Percentiles rank a stretch among this genome's conserved stretches.
Conservation (phyloP, 1,140 invertebrate genomes). For the Onthophagus taurus region DNA sequence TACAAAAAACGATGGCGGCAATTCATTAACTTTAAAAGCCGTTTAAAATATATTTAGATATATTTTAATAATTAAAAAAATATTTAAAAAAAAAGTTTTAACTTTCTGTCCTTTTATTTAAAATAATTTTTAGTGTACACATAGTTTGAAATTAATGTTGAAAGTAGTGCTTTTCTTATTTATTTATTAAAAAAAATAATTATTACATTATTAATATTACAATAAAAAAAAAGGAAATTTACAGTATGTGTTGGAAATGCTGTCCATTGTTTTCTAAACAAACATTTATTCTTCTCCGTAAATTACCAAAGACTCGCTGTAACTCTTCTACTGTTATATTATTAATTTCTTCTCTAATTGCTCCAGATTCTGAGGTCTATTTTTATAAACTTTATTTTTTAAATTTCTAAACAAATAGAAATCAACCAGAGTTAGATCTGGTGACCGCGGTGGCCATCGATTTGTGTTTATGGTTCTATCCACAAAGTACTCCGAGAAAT, state of each 20-base stretch:
- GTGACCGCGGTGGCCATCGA: constrained; percentile 7
- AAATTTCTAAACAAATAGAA: constrained; percentile 2
- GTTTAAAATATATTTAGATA: no score
- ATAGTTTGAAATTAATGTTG: no score
- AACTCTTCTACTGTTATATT: background rate
- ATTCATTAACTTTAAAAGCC: no score
- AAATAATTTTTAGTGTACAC: no score
- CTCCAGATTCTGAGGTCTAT: constrained; percentile 2
- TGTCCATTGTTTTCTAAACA: background rate
- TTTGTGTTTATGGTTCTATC: constrained; percentile 1
- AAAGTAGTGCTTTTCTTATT: no score
- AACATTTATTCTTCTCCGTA: background rate
- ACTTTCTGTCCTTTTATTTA: no score
- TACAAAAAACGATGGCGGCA: no score
- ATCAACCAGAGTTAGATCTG: constrained; percentile 4
- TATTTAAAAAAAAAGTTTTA: no score
- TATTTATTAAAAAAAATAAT: no score
- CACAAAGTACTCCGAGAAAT: constrained; percentile 3
- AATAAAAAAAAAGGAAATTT: no score
- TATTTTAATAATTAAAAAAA: no score
- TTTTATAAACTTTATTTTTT: constrained; percentile 3
- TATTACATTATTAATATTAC: no score
- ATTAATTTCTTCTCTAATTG: constrained; percentile 2
- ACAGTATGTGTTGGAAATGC: constrained; percentile 6
- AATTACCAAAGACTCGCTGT: constrained; percentile 1